Base-by-base conservation (phyloP, 2,797 vertebrate species). In the Ciconia nigra region DNA sequence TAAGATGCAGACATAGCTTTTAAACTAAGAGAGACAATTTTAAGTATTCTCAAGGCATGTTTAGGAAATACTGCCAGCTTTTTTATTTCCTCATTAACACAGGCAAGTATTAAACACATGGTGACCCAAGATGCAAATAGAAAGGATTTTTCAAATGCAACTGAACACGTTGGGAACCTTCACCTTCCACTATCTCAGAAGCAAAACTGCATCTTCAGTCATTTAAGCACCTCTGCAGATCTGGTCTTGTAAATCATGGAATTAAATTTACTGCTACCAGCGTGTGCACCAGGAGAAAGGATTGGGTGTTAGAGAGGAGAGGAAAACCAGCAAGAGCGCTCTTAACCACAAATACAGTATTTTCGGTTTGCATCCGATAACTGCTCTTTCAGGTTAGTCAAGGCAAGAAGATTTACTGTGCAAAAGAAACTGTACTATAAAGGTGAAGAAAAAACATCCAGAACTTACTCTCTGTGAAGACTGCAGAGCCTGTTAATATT, bases 401-500 rank as follows among this genome's bases (percentile, higher is more conserved):
- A 92, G 59, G 63, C n/a, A 93, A 59, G 39, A 81, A 66, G n/a
- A 92, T 78, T 73, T 57, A 87, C 52, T 61, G 25, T 66, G 71
- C 28, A 83, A 77, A 90, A 84, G 78, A 92, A 93, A 87, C 37
- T 26, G 7, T 63, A 89, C 78, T 63, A 78, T 52, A 80, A 91
- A 87, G 51, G 49, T 46, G 59, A 91, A 87, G 47, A 83, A 91
- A 89, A 95, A 87, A 33, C 76, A 94, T 46, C 74, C 69, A 96
- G 91, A 91, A 87, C 25, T 63, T 62, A 71, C 63, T 69, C 58
- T 61, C 80, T 79, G 87, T 83, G 55, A 94, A 92, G 81, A 91
- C 70, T 89, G 84, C 84, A 92, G 66, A 83, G 83, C 26, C 13
- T 87, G 74, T 95, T 91, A 97, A 94, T 96, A 96, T 96, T 95